Percentiles rank a stretch among this genome's conserved stretches.
Conservation (phyloP, 2,113 vertebrate species). For the Camelus bactrianus region DNA sequence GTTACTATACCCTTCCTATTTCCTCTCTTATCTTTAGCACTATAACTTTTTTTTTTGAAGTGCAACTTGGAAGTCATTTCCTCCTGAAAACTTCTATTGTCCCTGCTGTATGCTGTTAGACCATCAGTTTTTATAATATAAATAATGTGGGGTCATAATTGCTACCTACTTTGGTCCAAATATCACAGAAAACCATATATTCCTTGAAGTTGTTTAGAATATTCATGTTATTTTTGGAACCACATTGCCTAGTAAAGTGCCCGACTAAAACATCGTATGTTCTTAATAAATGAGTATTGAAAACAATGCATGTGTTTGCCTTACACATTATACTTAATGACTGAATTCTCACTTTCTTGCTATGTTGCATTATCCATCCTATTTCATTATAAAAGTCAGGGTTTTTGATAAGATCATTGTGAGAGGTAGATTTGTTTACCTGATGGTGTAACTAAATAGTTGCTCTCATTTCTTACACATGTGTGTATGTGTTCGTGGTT, state of each 20-base stretch:
- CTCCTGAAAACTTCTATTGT: not conserved
- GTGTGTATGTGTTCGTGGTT: not conserved
- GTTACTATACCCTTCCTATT: not conserved
- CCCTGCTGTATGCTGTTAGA: not conserved
- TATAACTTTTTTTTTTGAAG: not conserved
- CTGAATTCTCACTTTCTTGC: not conserved
- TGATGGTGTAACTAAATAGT: not conserved
- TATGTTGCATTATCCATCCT: not conserved
- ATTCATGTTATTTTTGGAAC: not conserved
- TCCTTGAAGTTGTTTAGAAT: not conserved
- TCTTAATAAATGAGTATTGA: not conserved
- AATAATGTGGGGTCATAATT: not conserved
- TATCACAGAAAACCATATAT: not conserved
- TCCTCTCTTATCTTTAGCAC: not conserved
- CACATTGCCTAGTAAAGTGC: not conserved
- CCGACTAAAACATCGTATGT: not conserved
- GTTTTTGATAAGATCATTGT: not conserved
- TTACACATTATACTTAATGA: not conserved
- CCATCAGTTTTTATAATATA: not conserved
- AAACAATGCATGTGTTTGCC: not conserved
- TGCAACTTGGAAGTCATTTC: not conserved
- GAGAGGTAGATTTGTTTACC: not conserved
- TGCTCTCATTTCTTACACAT: not conserved
- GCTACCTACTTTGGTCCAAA: not conserved
- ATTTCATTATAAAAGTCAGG: not conserved